These are phyloP conservation scores for Sminthurides aquaticus DNA, from an alignment of 2,888 invertebrate genomes.

Conservation along the genomic window DNA sequence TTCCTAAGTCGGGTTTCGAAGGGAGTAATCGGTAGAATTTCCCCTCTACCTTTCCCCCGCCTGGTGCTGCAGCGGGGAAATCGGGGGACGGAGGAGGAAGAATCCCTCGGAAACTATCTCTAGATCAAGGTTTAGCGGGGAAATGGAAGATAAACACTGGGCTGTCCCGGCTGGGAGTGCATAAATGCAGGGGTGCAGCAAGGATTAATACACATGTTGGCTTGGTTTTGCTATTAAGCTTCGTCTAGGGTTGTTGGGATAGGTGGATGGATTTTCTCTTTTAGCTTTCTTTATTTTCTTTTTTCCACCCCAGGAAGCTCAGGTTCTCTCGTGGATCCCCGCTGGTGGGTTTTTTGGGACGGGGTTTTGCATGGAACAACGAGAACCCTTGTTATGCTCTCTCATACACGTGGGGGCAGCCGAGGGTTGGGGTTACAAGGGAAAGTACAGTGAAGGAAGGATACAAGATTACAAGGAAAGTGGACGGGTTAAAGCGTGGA, in stretches of 20 bases:
- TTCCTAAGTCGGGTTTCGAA: too few species aligned
- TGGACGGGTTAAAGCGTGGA: not conserved
- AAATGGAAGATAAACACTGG: not conserved
- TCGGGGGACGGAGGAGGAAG: too few species aligned
- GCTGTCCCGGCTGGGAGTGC: not conserved
- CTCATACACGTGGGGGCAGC: too few species aligned
- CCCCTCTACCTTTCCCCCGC: not conserved
- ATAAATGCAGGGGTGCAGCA: not conserved
- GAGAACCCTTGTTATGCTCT: not conserved
- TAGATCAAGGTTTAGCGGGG: not conserved
- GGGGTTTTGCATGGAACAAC: too few species aligned
- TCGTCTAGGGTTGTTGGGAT: not conserved
- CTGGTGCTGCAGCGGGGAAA: too few species aligned
- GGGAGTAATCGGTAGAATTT: not conserved
- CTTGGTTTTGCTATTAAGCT: not conserved
- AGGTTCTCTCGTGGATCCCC: too few species aligned
- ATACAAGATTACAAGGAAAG: not conserved
- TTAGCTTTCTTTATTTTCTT: not conserved
- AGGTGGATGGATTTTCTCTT: not conserved
- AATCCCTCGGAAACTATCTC: too few species aligned
- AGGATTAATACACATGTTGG: not conserved
- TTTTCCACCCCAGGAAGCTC: not conserved
- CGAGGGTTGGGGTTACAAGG: too few species aligned
- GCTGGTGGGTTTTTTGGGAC: too few species aligned
- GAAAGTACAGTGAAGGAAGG: too few species aligned